Conservation (phyloP, 2,888 invertebrate species). For the Epinotia bilunana region DNA sequence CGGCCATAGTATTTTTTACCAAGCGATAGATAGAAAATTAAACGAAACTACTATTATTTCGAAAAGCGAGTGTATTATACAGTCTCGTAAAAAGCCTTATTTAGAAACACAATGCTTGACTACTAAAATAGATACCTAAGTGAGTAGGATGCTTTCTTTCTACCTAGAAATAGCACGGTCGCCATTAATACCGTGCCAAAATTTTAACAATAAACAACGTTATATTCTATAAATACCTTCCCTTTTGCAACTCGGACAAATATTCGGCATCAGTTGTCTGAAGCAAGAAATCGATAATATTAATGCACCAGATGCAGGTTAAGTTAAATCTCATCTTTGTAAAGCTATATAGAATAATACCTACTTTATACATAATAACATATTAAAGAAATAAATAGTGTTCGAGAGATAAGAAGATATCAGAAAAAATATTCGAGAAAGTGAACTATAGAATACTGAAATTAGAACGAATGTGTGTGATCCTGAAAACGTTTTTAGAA, state of each 20-base stretch:
- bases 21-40: background rate
- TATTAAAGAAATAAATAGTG: conserved; percentile 11
- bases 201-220: background rate
- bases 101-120: background rate
- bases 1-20: background rate
- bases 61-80: background rate
- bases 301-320: conserved; percentile 31
- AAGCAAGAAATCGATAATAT: conserved; percentile 27
- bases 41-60: background rate
- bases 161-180: background rate
- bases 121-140: background rate
- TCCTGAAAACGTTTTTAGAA: conserved; percentile 4
- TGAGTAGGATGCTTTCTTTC: background rate
- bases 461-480: background rate
- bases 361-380: background rate
- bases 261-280: conserved; percentile 21
- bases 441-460: conserved; percentile 9
- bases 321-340: conserved; percentile 9
- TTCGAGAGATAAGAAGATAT: conserved; percentile 5
- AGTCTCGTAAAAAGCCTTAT: background rate
- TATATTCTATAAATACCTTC: conserved; percentile 1
- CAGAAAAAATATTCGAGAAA: conserved; percentile 1
- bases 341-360: background rate
- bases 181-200: background rate
- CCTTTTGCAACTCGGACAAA: conserved; percentile 6